phyloP scores from a whole-genome alignment of 1,140 invertebrate species.

The Latrodectus geometricus region DNA sequence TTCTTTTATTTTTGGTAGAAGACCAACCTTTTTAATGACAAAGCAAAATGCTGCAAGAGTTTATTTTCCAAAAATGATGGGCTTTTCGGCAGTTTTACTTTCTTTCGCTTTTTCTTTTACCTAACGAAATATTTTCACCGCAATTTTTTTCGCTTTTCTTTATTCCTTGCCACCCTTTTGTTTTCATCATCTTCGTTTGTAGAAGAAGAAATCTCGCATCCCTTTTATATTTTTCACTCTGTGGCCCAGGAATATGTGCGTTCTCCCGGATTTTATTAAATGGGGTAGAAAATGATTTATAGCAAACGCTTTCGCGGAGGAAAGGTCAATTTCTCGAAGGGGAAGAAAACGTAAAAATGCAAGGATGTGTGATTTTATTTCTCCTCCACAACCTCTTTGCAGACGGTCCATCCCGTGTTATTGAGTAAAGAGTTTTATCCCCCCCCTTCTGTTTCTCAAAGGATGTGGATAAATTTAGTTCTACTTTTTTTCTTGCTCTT shows the following conservation, averaged over 20 bases:
- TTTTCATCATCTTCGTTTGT: background rate
- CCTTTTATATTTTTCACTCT: background rate
- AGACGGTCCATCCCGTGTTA: too few species aligned
- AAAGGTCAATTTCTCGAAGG: conserved; percentile 51
- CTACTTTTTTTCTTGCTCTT: too few species aligned
- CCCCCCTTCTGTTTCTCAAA: too few species aligned
- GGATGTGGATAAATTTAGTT: too few species aligned
- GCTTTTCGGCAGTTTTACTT: conserved; percentile 48
- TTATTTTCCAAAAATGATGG: conserved; percentile 53
- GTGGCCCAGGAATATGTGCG: conserved; percentile 12
- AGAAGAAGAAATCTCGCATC: background rate
- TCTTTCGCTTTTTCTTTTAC: background rate
- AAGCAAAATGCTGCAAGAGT: conserved; percentile 8
- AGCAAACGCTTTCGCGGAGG: background rate
- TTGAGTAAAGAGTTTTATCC: too few species aligned
- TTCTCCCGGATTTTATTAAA: conserved; percentile 48
- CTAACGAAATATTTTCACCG: background rate
- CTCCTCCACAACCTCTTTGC: background rate
- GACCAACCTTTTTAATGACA: conserved; percentile 34
- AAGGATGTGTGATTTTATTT: conserved; percentile 1
- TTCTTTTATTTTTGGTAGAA: conserved; percentile 7
- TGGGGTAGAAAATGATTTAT: conserved; percentile 58
- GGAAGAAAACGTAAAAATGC: background rate
- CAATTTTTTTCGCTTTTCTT: background rate
- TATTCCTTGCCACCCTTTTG: background rate